Evolutionary conservation across 1,140 invertebrate species (phyloP).

Genomic region (Araneus ventricosus): DNA sequence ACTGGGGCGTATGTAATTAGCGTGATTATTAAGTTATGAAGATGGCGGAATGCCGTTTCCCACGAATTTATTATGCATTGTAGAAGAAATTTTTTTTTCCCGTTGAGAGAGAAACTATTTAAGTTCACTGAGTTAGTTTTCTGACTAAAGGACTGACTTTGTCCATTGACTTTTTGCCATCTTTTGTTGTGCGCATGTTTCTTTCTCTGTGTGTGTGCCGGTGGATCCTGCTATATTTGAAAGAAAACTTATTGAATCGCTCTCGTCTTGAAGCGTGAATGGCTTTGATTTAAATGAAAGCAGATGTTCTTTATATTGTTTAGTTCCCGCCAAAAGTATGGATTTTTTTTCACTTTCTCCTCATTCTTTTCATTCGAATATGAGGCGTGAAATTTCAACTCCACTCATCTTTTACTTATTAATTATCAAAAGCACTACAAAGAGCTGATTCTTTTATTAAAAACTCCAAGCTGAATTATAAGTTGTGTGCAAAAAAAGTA

Average conservation of each 20-base stretch:
- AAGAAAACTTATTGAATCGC: constrained; percentile 1
- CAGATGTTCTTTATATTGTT: constrained; percentile 25
- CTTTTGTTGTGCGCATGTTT: neutral
- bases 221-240: neutral
- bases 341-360: neutral
- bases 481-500: neutral
- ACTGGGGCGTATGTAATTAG: constrained; percentile 67
- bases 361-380: neutral
- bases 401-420: neutral
- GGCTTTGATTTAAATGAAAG: constrained; percentile 18
- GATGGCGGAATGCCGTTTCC: constrained; percentile 46
- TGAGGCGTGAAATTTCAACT: neutral
- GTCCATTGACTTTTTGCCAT: constrained; percentile 54
- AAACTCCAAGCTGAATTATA: neutral
- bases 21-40: constrained; percentile 69
- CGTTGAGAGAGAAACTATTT: neutral
- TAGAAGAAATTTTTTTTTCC: neutral
- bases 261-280: neutral
- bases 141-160: neutral
- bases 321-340: neutral
- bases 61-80: constrained; percentile 69
- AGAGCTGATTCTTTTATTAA: neutral
- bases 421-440: neutral
- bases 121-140: neutral
- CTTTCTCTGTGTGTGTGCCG: neutral